Percentiles rank a stretch among this genome's conserved stretches.
Evolutionary conservation across 2,113 vertebrate species (phyloP).

Genomic region (Prionailurus viverrinus): DNA sequence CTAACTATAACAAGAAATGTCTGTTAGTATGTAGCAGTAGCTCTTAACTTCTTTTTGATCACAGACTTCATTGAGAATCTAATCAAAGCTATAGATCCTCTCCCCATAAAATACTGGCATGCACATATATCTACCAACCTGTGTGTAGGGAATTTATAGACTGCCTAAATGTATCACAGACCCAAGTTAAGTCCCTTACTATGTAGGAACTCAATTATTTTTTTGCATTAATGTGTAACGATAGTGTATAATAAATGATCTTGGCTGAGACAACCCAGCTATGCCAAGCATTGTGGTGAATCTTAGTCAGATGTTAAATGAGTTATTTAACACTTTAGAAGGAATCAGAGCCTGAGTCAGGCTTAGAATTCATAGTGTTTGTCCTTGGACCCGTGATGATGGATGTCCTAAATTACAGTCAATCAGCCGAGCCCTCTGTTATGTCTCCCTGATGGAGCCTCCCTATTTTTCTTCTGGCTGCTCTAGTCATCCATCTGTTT

Average conservation of each 20-base stretch:
- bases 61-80: neutral
- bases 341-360: neutral
- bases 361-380: neutral
- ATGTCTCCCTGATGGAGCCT: neutral
- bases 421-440: neutral
- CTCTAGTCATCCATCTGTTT: conserved; percentile 13
- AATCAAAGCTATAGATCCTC: neutral
- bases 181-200: neutral
- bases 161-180: neutral
- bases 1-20: neutral
- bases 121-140: neutral
- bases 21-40: neutral
- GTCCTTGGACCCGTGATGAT: neutral
- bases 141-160: neutral
- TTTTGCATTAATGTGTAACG: neutral
- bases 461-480: conserved; percentile 4
- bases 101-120: neutral
- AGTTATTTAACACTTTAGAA: conserved; percentile 20
- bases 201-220: neutral
- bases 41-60: neutral
- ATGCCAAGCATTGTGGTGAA: neutral
- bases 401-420: conserved; percentile 32
- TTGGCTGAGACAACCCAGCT: neutral
- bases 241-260: neutral
- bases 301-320: neutral